Percentiles rank a stretch among this genome's conserved stretches.
Conservation (phyloP, 1,140 invertebrate species). For the Bombus haemorrhoidalis region DNA sequence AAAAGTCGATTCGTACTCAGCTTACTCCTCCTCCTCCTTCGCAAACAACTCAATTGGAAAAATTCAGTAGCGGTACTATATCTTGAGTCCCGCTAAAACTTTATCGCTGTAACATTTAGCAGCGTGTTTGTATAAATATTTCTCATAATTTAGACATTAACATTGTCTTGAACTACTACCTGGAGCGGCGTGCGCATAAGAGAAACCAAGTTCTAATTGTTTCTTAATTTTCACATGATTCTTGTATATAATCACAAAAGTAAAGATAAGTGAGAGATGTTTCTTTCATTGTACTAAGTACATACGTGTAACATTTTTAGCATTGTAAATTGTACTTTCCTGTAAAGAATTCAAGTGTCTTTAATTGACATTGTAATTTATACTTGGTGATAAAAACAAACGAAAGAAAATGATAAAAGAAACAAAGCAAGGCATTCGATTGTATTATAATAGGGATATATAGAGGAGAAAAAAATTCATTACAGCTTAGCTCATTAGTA, state of each 20-base stretch:
- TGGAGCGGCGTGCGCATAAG: constrained; percentile 4
- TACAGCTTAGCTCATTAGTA: constrained; percentile 46
- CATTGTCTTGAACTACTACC: not conserved
- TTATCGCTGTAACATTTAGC: constrained; percentile 48
- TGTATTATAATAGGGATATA: constrained; percentile 73
- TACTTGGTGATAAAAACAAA: constrained; percentile 51
- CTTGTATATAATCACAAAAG: constrained; percentile 31
- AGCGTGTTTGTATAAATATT: constrained; percentile 36
- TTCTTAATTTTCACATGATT: constrained; percentile 47
- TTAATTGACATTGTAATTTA: constrained; percentile 72
- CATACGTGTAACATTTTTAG: constrained; percentile 71
- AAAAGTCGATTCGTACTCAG: constrained; percentile 61
- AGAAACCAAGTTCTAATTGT: constrained; percentile 37
- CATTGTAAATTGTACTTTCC: constrained; percentile 64
- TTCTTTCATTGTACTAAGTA: constrained; percentile 67
- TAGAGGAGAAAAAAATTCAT: constrained; percentile 41
- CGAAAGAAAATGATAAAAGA: constrained; percentile 8
- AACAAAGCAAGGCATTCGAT: constrained; percentile 61
- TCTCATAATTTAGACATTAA: not conserved
- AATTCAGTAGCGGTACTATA: constrained; percentile 41
- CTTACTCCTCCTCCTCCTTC: constrained; percentile 44
- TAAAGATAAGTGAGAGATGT: constrained; percentile 37
- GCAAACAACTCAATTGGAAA: constrained; percentile 47
- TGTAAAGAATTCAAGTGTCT: constrained; percentile 53
- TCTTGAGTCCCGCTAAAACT: constrained; percentile 63